Percentiles rank a stretch among this genome's conserved stretches.
Evolutionary conservation across 2,113 vertebrate genomes (phyloP).

Genomic region (Sarotherodon lohbergeri): DNA sequence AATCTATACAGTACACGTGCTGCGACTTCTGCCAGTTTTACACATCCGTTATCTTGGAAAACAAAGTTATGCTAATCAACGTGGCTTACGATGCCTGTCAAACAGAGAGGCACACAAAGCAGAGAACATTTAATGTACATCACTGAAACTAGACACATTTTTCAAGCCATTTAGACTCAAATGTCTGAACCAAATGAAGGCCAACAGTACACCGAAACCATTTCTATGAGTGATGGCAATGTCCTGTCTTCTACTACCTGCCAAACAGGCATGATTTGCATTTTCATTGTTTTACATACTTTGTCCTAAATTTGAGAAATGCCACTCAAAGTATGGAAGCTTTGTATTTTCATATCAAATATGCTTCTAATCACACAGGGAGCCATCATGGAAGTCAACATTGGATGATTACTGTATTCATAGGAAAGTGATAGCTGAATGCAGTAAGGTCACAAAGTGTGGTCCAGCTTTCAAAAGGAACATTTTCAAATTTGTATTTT

Average conservation of each 20-base stretch:
- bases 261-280: not conserved
- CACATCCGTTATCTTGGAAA: not conserved
- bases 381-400: not conserved
- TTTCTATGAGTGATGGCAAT: not conserved
- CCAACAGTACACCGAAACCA: not conserved
- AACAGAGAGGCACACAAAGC: not conserved
- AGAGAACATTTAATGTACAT: not conserved
- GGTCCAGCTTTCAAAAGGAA: not conserved
- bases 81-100: not conserved
- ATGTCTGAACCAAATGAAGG: not conserved
- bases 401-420: not conserved
- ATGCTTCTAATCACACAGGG: not conserved
- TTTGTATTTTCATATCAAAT: not conserved
- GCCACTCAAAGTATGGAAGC: not conserved
- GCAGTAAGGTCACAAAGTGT: not conserved
- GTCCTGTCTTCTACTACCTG: not conserved
- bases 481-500: not conserved
- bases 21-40: not conserved
- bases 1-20: not conserved
- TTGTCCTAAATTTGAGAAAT: not conserved
- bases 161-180: not conserved
- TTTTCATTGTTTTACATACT: not conserved
- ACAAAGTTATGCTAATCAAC: not conserved
- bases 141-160: not conserved
- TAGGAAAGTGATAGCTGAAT: not conserved